These are phyloP conservation scores for Pterocles burchelli DNA, from an alignment of 2,113 vertebrate species.

Conservation along the genomic window DNA sequence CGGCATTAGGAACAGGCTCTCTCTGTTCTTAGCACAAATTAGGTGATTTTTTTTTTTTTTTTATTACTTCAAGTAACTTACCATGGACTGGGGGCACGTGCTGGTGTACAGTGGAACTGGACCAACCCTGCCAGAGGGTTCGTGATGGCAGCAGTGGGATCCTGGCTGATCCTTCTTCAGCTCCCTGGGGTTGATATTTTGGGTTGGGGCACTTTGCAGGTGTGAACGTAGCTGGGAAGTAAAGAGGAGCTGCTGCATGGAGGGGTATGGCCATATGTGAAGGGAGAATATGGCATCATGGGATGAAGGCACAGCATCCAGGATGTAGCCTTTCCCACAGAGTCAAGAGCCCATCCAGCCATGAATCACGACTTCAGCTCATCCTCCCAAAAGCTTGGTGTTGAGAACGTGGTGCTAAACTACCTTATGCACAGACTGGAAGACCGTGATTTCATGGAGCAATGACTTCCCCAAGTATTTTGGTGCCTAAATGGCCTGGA, in stretches of 20 bases:
- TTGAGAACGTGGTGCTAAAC: neutral
- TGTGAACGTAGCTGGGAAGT: neutral
- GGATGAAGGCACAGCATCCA: neutral
- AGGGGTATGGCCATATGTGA: accelerated
- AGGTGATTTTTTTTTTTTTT: neutral
- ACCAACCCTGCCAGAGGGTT: neutral
- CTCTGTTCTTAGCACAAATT: conserved; percentile 14
- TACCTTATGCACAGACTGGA: neutral
- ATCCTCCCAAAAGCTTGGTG: neutral
- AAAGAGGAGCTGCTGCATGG: neutral
- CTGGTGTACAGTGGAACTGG: accelerated
- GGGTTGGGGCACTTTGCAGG: neutral
- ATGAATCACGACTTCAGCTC: neutral
- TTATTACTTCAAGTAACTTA: neutral
- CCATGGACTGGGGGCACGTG: accelerated
- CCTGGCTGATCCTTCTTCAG: neutral
- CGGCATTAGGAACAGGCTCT: neutral
- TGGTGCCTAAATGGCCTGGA: neutral
- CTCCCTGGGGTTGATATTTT: neutral
- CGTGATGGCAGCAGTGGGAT: neutral
- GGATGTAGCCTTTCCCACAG: accelerated
- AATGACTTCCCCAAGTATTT: neutral
- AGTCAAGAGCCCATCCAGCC: neutral
- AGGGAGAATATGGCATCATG: neutral
- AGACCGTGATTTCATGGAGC: neutral